Evolutionary conservation across 35 echinoderm and acorn worm genomes (phyloP).

Genomic region (Stichopus chloronotus): DNA sequence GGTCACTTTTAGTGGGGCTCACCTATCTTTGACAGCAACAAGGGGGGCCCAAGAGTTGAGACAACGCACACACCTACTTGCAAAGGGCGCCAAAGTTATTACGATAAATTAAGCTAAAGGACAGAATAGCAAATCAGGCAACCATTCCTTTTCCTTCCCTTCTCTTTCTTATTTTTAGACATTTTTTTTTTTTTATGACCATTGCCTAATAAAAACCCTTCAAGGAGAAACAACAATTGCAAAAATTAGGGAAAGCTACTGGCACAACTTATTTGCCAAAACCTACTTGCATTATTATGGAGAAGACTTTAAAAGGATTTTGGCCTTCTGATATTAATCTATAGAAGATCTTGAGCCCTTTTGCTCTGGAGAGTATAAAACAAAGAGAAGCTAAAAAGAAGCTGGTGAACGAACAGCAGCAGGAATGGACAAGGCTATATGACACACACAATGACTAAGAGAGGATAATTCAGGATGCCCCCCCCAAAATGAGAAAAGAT

Average conservation of each 20-base stretch:
- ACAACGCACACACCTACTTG: not conserved
- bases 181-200: not conserved
- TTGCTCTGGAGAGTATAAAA: not conserved
- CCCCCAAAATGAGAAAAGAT: too few species aligned
- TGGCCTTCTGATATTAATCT: not conserved
- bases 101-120: constrained; percentile 15
- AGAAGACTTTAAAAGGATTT: not conserved
- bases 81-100: not conserved
- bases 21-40: not conserved
- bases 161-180: not conserved
- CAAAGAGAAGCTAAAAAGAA: too few species aligned
- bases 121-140: not conserved
- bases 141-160: not conserved
- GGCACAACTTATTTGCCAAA: not conserved
- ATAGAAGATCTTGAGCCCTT: not conserved
- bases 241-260: not conserved
- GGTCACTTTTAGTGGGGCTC: not conserved
- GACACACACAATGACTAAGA: too few species aligned
- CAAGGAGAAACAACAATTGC: not conserved
- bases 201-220: not conserved
- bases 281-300: not conserved
- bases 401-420: too few species aligned
- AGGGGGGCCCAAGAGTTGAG: not conserved
- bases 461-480: too few species aligned
- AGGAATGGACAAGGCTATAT: too few species aligned